Conservation (phyloP, 2,113 vertebrate species). For the Ardeotis arabs region DNA sequence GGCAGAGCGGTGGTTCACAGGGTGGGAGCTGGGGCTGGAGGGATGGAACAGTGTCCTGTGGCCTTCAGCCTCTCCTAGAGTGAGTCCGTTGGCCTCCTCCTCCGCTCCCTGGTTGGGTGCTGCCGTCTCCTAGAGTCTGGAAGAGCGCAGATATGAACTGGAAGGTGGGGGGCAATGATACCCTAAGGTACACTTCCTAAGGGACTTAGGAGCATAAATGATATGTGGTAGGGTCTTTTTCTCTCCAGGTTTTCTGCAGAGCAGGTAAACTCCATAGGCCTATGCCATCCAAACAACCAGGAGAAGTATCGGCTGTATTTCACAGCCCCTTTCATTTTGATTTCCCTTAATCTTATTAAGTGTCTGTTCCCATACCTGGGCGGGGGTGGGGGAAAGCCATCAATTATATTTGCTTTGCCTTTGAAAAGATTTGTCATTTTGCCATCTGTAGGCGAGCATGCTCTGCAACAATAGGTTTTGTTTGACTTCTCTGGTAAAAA, state of each 20-base stretch:
- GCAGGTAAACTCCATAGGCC: slow-evolving; percentile 44
- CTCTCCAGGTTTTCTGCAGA: background rate
- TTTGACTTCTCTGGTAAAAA: slow-evolving; percentile 80
- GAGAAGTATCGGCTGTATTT: slow-evolving; percentile 49
- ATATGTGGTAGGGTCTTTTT: rapidly evolving
- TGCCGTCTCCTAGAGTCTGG: background rate
- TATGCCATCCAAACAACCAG: slow-evolving; percentile 58
- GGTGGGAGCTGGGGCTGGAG: background rate
- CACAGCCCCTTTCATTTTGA: slow-evolving; percentile 63
- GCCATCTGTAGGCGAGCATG: slow-evolving; percentile 87
- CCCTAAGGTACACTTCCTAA: background rate
- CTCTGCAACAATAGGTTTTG: slow-evolving; percentile 79
- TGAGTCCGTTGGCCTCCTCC: rapidly evolving
- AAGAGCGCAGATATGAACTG: rapidly evolving
- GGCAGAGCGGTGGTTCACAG: background rate
- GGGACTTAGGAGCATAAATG: background rate
- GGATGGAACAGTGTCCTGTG: background rate
- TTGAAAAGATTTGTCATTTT: slow-evolving; percentile 83
- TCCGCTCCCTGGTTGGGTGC: background rate
- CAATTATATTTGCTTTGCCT: slow-evolving; percentile 82
- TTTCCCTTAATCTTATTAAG: slow-evolving; percentile 78
- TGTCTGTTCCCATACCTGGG: slow-evolving; percentile 79
- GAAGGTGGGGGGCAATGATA: background rate
- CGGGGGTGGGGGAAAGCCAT: slow-evolving; percentile 33
- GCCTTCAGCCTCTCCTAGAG: rapidly evolving